Percentiles rank a stretch among this genome's conserved stretches.
These are phyloP conservation scores for Acanthosepion pharaonis DNA, from an alignment of 2,888 invertebrate species.

Conservation along the genomic window DNA sequence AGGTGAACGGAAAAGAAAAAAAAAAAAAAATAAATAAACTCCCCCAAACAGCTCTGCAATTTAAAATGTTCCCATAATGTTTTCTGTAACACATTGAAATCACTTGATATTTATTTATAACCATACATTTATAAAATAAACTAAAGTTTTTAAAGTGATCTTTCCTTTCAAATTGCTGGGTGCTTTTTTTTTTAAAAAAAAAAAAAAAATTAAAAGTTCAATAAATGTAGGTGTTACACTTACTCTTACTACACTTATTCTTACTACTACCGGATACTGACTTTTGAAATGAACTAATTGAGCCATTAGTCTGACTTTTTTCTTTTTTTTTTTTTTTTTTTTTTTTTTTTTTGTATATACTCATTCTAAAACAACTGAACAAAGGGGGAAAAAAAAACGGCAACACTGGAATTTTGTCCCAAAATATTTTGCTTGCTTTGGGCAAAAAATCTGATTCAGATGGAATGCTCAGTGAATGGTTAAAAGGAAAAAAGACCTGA, in stretches of 20 bases:
- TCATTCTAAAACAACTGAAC: not conserved
- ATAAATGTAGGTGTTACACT: not conserved
- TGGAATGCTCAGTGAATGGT: not conserved
- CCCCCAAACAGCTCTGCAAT: not conserved
- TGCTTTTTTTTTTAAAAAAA: conserved; percentile 37
- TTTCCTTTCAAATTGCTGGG: conserved; percentile 18
- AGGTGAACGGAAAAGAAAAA: conserved; percentile 37
- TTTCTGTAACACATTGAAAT: not conserved
- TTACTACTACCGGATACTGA: conserved; percentile 45
- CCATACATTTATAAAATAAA: not conserved
- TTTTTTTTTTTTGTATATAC: not conserved
- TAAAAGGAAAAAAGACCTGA: not conserved
- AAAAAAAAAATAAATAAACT: not conserved
- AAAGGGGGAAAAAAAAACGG: not conserved
- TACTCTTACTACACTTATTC: not conserved
- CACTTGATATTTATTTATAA: too few species aligned
- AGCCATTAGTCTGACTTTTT: not conserved
- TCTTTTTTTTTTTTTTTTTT: not conserved
- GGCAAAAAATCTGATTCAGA: not conserved
- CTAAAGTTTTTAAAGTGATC: conserved; percentile 24
- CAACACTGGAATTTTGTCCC: not conserved
- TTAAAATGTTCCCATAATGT: not conserved
- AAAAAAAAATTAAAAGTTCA: not conserved
- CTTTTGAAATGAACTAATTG: conserved; percentile 42
- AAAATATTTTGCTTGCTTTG: not conserved